Base-by-base conservation (phyloP, 2,797 vertebrate species). In the Chromis chromis region DNA sequence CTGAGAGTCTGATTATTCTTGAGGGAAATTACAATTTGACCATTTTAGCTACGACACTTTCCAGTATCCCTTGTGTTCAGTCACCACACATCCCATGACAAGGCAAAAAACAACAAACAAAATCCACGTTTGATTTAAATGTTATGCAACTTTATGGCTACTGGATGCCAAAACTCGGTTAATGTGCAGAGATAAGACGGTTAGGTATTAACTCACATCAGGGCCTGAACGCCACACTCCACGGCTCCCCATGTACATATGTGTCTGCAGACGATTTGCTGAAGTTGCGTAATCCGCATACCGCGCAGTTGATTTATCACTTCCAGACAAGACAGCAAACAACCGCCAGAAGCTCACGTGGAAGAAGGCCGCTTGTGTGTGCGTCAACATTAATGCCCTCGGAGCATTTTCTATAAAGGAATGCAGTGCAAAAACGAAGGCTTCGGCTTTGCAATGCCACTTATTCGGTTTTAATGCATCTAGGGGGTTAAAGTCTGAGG, bases 261-360 rank as follows among this genome's bases (percentile, higher is more conserved):
- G 40, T 67, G 50, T 62, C 31, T n/a, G 10, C 65, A 44, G 14
- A 31, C 36, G 42, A 71, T 69, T 74, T 14, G 40, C 4, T 55
- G 55, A 70, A 79, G 68, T 57, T 56, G 44, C 21, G 16, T 25
- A 65, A 71, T 60, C 36, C 13, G 31, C 44, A 42, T 65, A 65
- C 39, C 14, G 40, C 21, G 65, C 65, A 52, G 13, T 9, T 0
- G 25, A 66, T 84, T 83, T 74, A 85, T 89, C 66, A 60, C 61
- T 76, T 76, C 79, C 85, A 89, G 88, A 87, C 85, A 46, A 79
- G 76, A 78, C 66, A 9, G 87, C 75, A 91, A 88, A 91, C 79
- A 86, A 63, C 73, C 31, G 63, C 9, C 21, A 27, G 48, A 64
- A 49, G 44, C 25, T 61, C 59, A 17, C 27, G 48, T 48, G 53